Conservation (phyloP, 2,888 invertebrate species). For the Eristalinus sepulchralis region DNA sequence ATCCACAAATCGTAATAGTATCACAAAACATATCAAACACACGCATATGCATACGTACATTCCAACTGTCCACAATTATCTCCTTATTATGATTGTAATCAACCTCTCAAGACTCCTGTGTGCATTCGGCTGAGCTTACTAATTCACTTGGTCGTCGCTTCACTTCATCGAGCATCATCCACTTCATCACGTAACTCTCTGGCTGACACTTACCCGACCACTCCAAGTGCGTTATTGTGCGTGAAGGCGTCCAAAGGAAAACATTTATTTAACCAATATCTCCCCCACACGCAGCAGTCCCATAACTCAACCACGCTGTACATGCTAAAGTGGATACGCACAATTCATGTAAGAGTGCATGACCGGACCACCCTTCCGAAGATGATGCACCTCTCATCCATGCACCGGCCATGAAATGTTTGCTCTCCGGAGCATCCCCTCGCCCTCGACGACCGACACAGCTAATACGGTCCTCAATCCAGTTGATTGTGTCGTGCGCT, state of each 20-base stretch:
- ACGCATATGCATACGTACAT: neutral
- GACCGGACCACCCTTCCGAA: slow-evolving; percentile 35
- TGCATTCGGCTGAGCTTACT: slow-evolving; percentile 20
- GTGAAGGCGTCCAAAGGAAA: slow-evolving; percentile 70
- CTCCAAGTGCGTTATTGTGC: slow-evolving; percentile 67
- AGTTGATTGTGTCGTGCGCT: slow-evolving; percentile 58
- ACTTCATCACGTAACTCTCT: slow-evolving; percentile 67
- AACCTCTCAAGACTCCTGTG: slow-evolving; percentile 48
- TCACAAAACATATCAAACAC: neutral
- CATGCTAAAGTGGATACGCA: slow-evolving; percentile 64
- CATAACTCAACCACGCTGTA: slow-evolving; percentile 50
- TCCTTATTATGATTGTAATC: slow-evolving; percentile 62
- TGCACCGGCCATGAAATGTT: slow-evolving; percentile 35
- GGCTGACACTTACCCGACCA: slow-evolving; percentile 66
- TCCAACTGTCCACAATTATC: slow-evolving; percentile 40
- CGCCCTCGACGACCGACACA: neutral
- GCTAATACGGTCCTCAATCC: slow-evolving; percentile 33
- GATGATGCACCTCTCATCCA: slow-evolving; percentile 46
- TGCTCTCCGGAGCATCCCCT: slow-evolving; percentile 24
- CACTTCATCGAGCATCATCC: slow-evolving; percentile 51
- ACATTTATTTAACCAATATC: slow-evolving; percentile 67
- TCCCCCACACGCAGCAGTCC: slow-evolving; percentile 12
- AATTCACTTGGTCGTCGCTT: slow-evolving; percentile 44
- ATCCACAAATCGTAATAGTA: neutral
- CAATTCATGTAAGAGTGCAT: slow-evolving; percentile 64